Evolutionary conservation across 2,888 invertebrate species (phyloP), one percentile per base, ranked within the genome.

Genomic region (Arenicola marina): DNA sequence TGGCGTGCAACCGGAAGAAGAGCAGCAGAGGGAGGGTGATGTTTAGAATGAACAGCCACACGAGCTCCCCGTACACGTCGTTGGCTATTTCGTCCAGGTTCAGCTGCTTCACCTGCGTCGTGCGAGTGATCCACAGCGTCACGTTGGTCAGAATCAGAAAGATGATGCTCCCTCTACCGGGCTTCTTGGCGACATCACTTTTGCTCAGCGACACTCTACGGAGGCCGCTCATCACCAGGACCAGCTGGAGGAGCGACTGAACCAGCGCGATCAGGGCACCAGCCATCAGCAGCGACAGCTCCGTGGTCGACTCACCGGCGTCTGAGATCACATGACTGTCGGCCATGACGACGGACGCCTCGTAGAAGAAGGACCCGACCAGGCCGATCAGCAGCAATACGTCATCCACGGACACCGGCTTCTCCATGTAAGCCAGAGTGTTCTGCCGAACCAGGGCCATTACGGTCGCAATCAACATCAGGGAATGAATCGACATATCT

Each of bases 381-480:
- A 94, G 92, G 51, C 95, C 95, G 44, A 96, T 91, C 76, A 95
- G 91, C 57, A 96, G 88, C 69, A 96, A 86, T 74, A 95, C 92
- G 83, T 95, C 78, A 66, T 81, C 80, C 31, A 82, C 61, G 32
- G 65, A 56, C 32, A 59, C 48, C 21, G 60, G 58, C 33, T 62
- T 62, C 24, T 46, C 55, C 43, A 62, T 58, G 62, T 28, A 58
- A 18, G 57, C 51, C 53, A 80, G 69, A n/a, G 38, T 53, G 43
- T 46, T 31, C 21, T 60, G 34, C 29, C 34, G 32, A 64, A 73
- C 69, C 44, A 78, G 33, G 31, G 76, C 78, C 31, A 74, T 73
- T 55, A 70, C 57, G 31, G 72, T 73, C 0, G 77, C 78, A 56
- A 78, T 72, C 18, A 75, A 60, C 68, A 81, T 75, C 29, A 59